Evolutionary conservation across 1,140 invertebrate species (phyloP).

Genomic region (Cryptotermes secundus): DNA sequence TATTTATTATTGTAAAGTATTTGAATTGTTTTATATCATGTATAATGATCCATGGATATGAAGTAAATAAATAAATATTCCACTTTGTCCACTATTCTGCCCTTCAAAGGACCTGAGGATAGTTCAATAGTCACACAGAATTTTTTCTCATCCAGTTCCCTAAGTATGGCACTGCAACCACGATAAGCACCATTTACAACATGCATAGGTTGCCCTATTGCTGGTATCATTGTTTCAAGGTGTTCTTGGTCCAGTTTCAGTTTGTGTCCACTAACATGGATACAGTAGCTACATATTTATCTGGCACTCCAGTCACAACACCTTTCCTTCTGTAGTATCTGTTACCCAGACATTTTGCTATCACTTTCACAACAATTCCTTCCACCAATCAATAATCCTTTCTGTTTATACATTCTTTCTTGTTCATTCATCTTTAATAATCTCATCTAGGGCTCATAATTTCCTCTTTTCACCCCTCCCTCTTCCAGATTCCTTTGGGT

Average conservation of each 20-base stretch:
- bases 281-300: conserved; percentile 78
- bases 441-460: conserved; percentile 75
- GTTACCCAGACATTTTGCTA: conserved; percentile 85
- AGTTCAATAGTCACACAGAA: conserved; percentile 73
- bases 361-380: conserved; percentile 86
- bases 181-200: conserved; percentile 87
- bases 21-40: too few species aligned
- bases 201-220: conserved; percentile 71
- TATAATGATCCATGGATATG: too few species aligned
- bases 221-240: conserved; percentile 95
- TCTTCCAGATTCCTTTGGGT: neutral
- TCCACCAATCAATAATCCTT: conserved; percentile 80
- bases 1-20: too few species aligned
- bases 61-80: too few species aligned
- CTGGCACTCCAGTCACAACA: conserved; percentile 63
- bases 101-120: conserved; percentile 60
- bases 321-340: conserved; percentile 91
- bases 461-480: conserved; percentile 53
- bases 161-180: conserved; percentile 67
- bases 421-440: conserved; percentile 78
- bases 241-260: conserved; percentile 83
- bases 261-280: conserved; percentile 69
- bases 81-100: conserved; percentile 61
- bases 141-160: conserved; percentile 70
- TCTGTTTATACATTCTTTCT: conserved; percentile 61